phyloP scores from a whole-genome alignment of 2,888 invertebrate genomes.

The Lasioglossum lativentre region DNA sequence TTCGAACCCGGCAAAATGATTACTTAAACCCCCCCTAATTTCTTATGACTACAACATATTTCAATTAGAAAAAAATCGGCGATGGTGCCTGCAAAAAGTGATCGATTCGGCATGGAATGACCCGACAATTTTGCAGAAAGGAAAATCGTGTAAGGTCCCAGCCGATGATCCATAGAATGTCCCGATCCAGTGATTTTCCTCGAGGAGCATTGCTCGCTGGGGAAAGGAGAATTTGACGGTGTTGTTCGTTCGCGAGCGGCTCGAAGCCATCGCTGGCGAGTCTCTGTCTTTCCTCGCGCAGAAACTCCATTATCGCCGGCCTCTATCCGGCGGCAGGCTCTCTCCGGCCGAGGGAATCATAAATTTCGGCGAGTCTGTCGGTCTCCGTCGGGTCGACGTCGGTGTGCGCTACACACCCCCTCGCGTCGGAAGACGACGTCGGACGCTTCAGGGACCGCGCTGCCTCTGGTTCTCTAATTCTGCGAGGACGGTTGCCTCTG shows the following conservation, averaged over 20 bases:
- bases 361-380: conserved; percentile 62
- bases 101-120: too few relatives aligned
- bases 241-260: background rate
- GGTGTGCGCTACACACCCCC: conserved; percentile 23
- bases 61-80: too few relatives aligned
- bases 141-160: background rate
- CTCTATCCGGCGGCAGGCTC: conserved; percentile 56
- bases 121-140: background rate
- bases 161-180: background rate
- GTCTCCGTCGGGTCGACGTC: conserved; percentile 53
- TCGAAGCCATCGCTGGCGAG: background rate
- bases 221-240: background rate
- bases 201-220: background rate
- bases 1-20: too few relatives aligned
- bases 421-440: conserved; percentile 16
- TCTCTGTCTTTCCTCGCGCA: conserved; percentile 40
- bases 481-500: background rate
- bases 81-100: too few relatives aligned
- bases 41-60: too few relatives aligned
- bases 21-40: too few relatives aligned
- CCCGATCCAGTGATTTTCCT: background rate
- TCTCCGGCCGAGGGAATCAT: conserved; percentile 53
- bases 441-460: background rate
- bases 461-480: conserved; percentile 6
- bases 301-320: conserved; percentile 73